These are phyloP conservation scores for Pseudoips prasinana DNA, from an alignment of 2,888 invertebrate genomes.

Conservation along the genomic window DNA sequence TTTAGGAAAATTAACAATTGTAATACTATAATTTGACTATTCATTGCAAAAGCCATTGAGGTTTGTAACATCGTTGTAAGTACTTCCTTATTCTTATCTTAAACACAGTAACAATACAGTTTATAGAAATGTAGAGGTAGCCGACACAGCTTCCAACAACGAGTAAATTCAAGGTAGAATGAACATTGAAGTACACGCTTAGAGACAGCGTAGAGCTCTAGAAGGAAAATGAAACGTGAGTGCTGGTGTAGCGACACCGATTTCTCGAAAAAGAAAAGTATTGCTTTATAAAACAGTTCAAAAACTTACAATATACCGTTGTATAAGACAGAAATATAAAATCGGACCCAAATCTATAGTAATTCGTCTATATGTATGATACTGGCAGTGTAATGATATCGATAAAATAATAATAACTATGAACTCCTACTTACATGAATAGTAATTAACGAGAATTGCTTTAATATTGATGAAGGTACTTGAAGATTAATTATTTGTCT, in stretches of 20 bases:
- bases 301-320: conserved; percentile 74
- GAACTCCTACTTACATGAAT: conserved; percentile 74
- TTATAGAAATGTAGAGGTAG: neutral
- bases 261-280: conserved; percentile 36
- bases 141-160: too few relatives aligned
- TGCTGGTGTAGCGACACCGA: conserved; percentile 34
- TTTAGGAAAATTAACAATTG: too few relatives aligned
- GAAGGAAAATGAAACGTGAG: conserved; percentile 34
- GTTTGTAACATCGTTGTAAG: neutral
- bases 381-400: conserved; percentile 78
- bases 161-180: too few relatives aligned
- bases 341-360: conserved; percentile 75
- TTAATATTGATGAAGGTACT: conserved; percentile 67
- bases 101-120: neutral
- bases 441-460: conserved; percentile 79
- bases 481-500: conserved; percentile 60
- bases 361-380: conserved; percentile 74
- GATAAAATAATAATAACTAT: conserved; percentile 58
- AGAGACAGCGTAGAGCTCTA: conserved; percentile 61
- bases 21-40: neutral
- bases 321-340: conserved; percentile 79
- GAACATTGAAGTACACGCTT: conserved; percentile 25
- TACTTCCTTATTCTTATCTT: neutral
- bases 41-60: too few relatives aligned
- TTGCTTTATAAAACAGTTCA: conserved; percentile 66